Base-by-base conservation (phyloP, 2,888 invertebrate species). In the Caenorhabditis macrosperma region DNA sequence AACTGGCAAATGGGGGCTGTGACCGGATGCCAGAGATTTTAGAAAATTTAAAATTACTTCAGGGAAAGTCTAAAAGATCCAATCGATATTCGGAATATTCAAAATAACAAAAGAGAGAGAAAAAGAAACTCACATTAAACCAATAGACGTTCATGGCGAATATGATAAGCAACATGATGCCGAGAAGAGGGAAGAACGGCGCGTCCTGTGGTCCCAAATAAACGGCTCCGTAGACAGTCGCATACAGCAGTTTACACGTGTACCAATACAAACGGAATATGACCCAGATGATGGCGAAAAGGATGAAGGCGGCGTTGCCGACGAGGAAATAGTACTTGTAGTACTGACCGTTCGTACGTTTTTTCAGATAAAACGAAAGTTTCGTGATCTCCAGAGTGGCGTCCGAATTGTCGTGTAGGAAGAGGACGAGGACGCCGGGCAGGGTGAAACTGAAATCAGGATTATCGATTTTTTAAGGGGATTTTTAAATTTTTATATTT, bases 181-280 rank as follows among this genome's bases (percentile, higher is more conserved):
- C 87, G 22, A 87, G 78, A 35, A 84, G 59, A 22, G 84, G 84
- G 55, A 86, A 85, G 55, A 86, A 83, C 10, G 85, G 78, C 0
- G 85, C 83, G 63, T 86, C 83, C 61, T 81, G 85, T 17, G 86
- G 86, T 22, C 85, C 87, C 26, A 87, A 48, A 48, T 87, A 85
- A 22, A 85, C 86, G 1, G 85, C 87, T 38, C 86, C 87, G 61
- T 87, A 87, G 12, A 87, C 38, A 12, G 86, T 83, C 1, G 85
- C 85, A 75, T 87, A 87, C 7, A 87, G 68, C 22, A 88, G 60
- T 78, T 88, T 88, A 35, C 85, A 83, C 12, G 84, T 81, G 52
- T 83, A 87, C 86, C 86, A 88, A 57, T 87, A 86, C n/a, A 88
- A 68, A 1, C 88, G 86, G 72, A 84, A 88, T 0, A 86, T 76